These are phyloP conservation scores for Perca flavescens DNA, from an alignment of 2,113 vertebrate species.

Conservation along the genomic window DNA sequence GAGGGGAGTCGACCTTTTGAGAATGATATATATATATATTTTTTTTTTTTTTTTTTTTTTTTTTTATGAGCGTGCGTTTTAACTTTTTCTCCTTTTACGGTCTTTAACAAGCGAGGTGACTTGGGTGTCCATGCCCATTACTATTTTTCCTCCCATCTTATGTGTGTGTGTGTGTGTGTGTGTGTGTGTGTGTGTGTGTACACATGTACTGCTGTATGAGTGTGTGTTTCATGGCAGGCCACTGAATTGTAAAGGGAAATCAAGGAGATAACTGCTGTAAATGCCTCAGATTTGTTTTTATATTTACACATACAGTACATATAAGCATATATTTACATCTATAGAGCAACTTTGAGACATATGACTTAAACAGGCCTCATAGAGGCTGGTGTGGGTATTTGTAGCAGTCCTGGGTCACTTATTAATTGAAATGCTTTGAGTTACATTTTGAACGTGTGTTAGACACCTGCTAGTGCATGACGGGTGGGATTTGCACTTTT, in stretches of 20 bases:
- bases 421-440: constrained; percentile 54
- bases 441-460: constrained; percentile 22
- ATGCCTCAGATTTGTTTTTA: constrained; percentile 92
- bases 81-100: constrained; percentile 80
- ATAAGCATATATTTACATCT: constrained; percentile 85
- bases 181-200: constrained; percentile 35
- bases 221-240: constrained; percentile 87
- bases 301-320: constrained; percentile 83
- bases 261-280: constrained; percentile 94
- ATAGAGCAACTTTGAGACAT: constrained; percentile 82
- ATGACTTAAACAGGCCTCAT: constrained; percentile 72
- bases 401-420: constrained; percentile 68
- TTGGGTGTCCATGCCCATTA: constrained; percentile 84
- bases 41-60: constrained; percentile 64
- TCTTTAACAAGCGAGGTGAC: constrained; percentile 89
- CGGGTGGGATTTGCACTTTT: constrained; percentile 5
- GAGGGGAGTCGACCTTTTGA: constrained; percentile 73
- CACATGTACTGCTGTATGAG: constrained; percentile 73
- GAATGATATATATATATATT: constrained; percentile 74
- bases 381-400: constrained; percentile 77
- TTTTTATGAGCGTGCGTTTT: constrained; percentile 83
- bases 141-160: constrained; percentile 80
- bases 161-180: constrained; percentile 4
- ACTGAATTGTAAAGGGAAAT: constrained; percentile 94
- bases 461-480: not conserved